Conservation (phyloP, 2,888 invertebrate genomes). For the Pseudococcus longispinus region DNA sequence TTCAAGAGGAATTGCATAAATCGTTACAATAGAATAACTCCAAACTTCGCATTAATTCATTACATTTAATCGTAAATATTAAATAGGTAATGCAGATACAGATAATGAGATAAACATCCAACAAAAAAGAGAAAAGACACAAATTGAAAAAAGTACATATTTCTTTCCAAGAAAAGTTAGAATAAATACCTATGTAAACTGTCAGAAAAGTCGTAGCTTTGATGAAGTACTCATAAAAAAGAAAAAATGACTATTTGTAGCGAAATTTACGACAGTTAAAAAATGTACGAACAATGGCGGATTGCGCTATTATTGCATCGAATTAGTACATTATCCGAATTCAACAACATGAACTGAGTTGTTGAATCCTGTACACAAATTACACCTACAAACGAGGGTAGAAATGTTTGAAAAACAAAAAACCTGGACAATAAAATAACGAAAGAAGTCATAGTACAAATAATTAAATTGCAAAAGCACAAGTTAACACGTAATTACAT, state of each 20-base stretch:
- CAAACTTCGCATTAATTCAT: conserved; percentile 14
- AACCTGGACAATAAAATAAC: neutral
- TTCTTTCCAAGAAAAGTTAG: conserved; percentile 21
- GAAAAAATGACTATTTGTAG: neutral
- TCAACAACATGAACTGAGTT: neutral
- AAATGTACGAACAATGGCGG: neutral
- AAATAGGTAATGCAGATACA: neutral
- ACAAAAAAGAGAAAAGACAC: conserved; percentile 4
- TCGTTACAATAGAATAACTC: conserved; percentile 15
- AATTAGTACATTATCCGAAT: neutral
- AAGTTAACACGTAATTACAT: neutral
- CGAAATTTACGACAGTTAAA: neutral
- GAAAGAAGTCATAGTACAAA: neutral
- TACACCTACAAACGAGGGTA: neutral
- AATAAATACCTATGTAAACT: neutral
- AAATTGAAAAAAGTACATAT: neutral
- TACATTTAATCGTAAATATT: neutral
- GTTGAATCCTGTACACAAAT: neutral
- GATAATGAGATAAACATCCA: conserved; percentile 10
- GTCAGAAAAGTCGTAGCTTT: neutral
- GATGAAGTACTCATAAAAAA: neutral
- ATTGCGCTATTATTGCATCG: conserved; percentile 19
- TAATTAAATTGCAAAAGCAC: neutral
- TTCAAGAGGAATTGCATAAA: conserved; percentile 44
- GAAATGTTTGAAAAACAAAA: neutral